Conservation (phyloP, 2,888 invertebrate species). For the Galerucella calmariensis region DNA sequence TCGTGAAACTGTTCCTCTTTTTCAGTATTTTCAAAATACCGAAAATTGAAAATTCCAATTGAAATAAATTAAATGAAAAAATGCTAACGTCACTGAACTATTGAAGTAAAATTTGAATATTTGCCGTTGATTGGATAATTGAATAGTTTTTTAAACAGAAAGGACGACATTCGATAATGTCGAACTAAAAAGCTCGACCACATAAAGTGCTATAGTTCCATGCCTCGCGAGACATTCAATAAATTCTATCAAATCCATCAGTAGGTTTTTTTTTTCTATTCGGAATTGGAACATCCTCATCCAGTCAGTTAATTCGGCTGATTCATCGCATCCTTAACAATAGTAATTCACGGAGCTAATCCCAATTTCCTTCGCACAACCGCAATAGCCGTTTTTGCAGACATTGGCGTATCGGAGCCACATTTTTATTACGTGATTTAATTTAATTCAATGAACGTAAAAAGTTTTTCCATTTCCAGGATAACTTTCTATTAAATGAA, state of each 20-base stretch:
- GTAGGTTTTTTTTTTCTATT: conserved; percentile 32
- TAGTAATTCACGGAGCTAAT: conserved; percentile 46
- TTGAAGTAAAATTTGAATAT: neutral
- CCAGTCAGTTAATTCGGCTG: conserved; percentile 43
- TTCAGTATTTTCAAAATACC: too few relatives aligned
- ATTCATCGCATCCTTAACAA: conserved; percentile 44
- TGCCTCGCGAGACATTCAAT: conserved; percentile 23
- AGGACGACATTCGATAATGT: neutral
- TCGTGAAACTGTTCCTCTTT: too few relatives aligned
- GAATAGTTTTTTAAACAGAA: neutral
- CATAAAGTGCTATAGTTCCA: conserved; percentile 3
- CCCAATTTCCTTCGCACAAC: conserved; percentile 43
- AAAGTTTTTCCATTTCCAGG: conserved; percentile 15
- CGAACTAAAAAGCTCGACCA: neutral
- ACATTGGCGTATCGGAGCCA: conserved; percentile 21
- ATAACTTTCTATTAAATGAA: conserved; percentile 9
- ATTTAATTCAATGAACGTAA: conserved; percentile 19
- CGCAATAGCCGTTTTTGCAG: conserved; percentile 25
- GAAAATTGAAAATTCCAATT: neutral
- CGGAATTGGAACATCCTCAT: conserved; percentile 34
- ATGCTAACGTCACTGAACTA: neutral
- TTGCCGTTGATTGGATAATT: neutral
- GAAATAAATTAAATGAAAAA: neutral
- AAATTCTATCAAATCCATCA: conserved; percentile 36
- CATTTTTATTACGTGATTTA: conserved; percentile 16